Base-by-base conservation (phyloP, 2,797 vertebrate genomes). In the Podargus strigoides region DNA sequence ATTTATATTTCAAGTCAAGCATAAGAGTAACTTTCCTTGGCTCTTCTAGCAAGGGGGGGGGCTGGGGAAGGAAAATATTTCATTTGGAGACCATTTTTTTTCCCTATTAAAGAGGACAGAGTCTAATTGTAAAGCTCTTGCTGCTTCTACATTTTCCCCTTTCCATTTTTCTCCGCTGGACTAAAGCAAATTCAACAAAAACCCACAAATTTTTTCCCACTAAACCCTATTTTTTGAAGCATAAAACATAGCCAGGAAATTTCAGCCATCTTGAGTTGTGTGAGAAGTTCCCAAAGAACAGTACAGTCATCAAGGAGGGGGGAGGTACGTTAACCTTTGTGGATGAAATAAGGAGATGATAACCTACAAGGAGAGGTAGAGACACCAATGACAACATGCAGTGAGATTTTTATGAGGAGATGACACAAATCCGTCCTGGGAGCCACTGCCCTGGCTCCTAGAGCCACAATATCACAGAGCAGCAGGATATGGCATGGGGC, bases 1-100 rank as follows among this genome's bases (percentile, higher is more conserved):
- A 92, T 80, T 96, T 94, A 84, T 81, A 23, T 37, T 90, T 89
- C 63, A 89, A 87, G 55, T 87, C 60, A 73, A 89, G 80, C 41
- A 87, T 64, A 90, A 8, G 7, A 83, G 41, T 47, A 85, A 90
- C 21, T 76, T 91, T 34, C 46, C 39, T 66, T 60, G 37, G 14
- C 8, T 89, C 91, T 91, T 46, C 55, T 36, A 88, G 37, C 16
- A 69, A 37, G 32, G 9, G 3, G 5, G 4, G 1, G n/a, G n/a
- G n/a, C n/a, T n/a, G n/a, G n/a, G n/a, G n/a, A n/a, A n/a, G n/a
- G n/a, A 21, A 14, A 68, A 30, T 44, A 81, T 69, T 95, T 94
- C 67, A 85, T 86, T 88, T 59, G 36, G 22, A 81, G 18, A 30
- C 9, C 6, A 37, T 64, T 62, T 70, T 67, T 72, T 13, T 7